Percentiles rank a stretch among this genome's conserved stretches.
Evolutionary conservation across 2,797 vertebrate genomes (phyloP).

Genomic region (Tympanoctomys barrerae): DNA sequence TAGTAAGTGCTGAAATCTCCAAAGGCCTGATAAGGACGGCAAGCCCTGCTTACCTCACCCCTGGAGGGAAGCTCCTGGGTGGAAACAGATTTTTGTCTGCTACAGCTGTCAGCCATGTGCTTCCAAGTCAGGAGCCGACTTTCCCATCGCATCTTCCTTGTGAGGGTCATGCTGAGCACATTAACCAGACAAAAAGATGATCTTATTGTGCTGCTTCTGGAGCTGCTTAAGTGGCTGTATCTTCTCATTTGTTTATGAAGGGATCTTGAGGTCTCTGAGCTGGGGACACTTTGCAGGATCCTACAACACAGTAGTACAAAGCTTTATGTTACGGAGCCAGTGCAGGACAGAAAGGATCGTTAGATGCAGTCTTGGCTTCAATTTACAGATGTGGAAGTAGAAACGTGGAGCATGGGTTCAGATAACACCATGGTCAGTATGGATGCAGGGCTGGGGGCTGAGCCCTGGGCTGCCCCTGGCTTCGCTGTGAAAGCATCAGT

Average conservation of each 20-base stretch:
- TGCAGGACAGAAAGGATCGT: neutral
- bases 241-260: neutral
- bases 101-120: neutral
- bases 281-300: neutral
- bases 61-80: neutral
- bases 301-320: neutral
- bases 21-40: neutral
- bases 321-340: neutral
- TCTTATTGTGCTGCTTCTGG: neutral
- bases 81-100: neutral
- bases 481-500: neutral
- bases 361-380: neutral
- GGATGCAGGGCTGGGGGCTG: neutral
- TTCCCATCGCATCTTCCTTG: neutral
- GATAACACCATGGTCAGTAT: neutral
- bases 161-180: neutral
- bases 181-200: neutral
- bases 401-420: constrained; percentile 5
- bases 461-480: neutral
- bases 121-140: neutral
- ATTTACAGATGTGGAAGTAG: constrained; percentile 17
- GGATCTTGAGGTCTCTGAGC: neutral
- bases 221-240: neutral
- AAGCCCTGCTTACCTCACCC: neutral
- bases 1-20: neutral